Conservation (phyloP, 2,113 vertebrate genomes). For the Perca fluviatilis region DNA sequence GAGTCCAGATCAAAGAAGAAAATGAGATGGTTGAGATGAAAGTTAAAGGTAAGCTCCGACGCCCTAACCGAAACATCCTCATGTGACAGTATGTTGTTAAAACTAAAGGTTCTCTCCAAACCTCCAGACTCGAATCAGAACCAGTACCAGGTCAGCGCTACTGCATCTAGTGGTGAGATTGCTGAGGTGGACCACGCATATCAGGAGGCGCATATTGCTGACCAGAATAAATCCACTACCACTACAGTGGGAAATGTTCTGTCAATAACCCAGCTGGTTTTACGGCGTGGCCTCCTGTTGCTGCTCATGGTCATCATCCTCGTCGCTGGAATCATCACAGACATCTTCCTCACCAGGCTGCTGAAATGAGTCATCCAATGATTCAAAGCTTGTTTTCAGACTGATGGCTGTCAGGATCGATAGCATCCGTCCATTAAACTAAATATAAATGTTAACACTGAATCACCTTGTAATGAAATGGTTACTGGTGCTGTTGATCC, state of each 20-base stretch:
- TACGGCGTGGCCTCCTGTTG: constrained; percentile 73
- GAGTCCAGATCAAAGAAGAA: constrained; percentile 57
- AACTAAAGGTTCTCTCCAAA: constrained; percentile 9
- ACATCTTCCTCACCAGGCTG: constrained; percentile 45
- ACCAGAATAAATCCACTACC: constrained; percentile 11
- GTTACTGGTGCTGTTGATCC: not conserved
- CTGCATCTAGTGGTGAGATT: not conserved
- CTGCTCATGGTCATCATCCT: constrained; percentile 77
- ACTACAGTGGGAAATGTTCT: constrained; percentile 70
- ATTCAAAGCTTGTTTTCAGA: not conserved
- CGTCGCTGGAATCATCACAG: constrained; percentile 61
- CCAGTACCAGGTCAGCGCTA: not conserved
- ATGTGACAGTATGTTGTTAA: not conserved
- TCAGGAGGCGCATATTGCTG: constrained; percentile 32
- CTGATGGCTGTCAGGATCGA: not conserved
- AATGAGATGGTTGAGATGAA: constrained; percentile 32
- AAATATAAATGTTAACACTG: not conserved
- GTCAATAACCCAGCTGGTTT: constrained; percentile 75
- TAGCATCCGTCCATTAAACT: not conserved
- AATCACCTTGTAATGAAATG: not conserved
- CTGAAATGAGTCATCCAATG: constrained; percentile 54
- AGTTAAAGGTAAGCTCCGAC: constrained; percentile 25
- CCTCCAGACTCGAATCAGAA: constrained; percentile 31
- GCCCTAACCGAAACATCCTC: not conserved
- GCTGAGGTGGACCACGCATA: constrained; percentile 16